phyloP scores from a whole-genome alignment of 2,113 vertebrate genomes.

The Pantherophis guttatus region DNA sequence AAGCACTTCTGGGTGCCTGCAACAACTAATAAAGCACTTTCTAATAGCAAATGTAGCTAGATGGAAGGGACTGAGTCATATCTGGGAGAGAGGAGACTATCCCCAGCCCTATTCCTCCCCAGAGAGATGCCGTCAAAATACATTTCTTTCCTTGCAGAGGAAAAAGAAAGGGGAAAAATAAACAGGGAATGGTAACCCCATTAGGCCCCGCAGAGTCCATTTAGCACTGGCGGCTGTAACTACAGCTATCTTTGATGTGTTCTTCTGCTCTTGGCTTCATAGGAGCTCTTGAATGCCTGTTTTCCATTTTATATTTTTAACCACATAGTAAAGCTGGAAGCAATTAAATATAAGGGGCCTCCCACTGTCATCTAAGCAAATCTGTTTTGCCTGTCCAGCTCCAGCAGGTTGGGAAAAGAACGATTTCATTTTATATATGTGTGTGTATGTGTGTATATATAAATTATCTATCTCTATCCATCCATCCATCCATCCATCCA shows the following conservation, averaged over 20 bases:
- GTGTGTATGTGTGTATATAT: too few relatives aligned
- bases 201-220: conserved; percentile 9
- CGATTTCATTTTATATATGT: conserved; percentile 72
- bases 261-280: conserved; percentile 49
- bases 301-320: conserved; percentile 38
- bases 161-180: neutral
- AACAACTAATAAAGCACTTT: neutral
- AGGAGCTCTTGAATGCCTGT: conserved; percentile 42
- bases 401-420: conserved; percentile 70
- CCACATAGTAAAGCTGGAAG: conserved; percentile 55
- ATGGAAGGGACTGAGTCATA: neutral
- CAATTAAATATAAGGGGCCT: conserved; percentile 72
- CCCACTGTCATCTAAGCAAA: conserved; percentile 53
- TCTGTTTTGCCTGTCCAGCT: conserved; percentile 62
- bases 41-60: neutral
- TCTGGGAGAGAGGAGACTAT: neutral
- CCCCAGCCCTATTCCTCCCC: neutral
- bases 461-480: too few relatives aligned
- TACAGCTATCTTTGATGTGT: conserved; percentile 43
- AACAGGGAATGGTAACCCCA: neutral
- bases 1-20: neutral
- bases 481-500: too few relatives aligned
- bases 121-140: neutral
- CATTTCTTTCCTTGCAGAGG: neutral
- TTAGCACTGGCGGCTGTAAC: conserved; percentile 36